Evolutionary conservation across 1,140 invertebrate genomes (phyloP).

Genomic region (Laupala kohalensis): DNA sequence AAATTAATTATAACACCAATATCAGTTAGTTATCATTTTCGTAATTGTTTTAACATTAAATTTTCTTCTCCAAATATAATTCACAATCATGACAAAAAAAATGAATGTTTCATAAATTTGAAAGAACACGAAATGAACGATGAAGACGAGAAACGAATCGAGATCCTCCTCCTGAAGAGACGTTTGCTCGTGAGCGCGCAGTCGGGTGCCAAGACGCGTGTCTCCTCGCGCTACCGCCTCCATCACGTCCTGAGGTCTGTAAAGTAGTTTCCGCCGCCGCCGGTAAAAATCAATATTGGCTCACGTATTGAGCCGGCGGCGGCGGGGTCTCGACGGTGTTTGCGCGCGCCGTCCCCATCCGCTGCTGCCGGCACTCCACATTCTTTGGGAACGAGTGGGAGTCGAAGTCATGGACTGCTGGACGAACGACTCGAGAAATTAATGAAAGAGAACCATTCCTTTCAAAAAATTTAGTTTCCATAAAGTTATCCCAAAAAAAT

Average conservation of each 20-base stretch:
- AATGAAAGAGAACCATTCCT: too few relatives aligned
- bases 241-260: neutral
- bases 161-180: neutral
- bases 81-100: too few relatives aligned
- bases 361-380: neutral
- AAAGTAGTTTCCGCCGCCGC: neutral
- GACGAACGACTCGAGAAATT: too few relatives aligned
- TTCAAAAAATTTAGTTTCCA: too few relatives aligned
- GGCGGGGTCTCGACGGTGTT: neutral
- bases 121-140: too few relatives aligned
- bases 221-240: neutral
- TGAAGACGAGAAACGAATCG: neutral
- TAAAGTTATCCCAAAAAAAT: too few relatives aligned
- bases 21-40: too few relatives aligned
- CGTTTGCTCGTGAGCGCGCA: too few relatives aligned
- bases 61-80: too few relatives aligned
- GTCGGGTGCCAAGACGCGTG: neutral
- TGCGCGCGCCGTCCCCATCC: neutral
- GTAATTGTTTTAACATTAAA: too few relatives aligned
- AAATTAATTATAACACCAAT: too few relatives aligned
- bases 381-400: neutral
- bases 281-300: neutral
- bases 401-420: neutral
- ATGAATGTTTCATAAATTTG: too few relatives aligned
- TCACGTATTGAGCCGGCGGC: neutral